Evolutionary conservation across 2,113 vertebrate genomes (phyloP).

Genomic region (Pseudorectes ferrugineus): DNA sequence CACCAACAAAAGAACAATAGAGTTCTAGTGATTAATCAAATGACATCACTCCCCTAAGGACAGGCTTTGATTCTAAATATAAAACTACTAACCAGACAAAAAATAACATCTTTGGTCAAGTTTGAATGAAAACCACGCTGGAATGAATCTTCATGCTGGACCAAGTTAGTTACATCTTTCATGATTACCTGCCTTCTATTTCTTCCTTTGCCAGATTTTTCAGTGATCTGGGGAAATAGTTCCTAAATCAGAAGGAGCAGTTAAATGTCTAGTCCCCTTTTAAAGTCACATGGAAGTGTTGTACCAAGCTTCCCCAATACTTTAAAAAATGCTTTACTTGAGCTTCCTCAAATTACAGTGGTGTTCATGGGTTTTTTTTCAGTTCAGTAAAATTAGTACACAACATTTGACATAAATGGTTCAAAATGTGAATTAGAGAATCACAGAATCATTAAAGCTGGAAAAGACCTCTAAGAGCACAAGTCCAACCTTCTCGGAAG

Average conservation of each 20-base stretch:
- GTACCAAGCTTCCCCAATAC: neutral
- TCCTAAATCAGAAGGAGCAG: neutral
- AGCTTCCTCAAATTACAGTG: neutral
- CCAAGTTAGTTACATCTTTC: neutral
- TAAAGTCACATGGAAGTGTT: neutral
- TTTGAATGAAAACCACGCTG: neutral
- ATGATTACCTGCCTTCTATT: neutral
- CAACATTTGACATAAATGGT: neutral
- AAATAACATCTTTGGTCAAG: neutral
- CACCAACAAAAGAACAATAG: neutral
- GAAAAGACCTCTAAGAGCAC: neutral
- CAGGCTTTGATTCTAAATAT: neutral
- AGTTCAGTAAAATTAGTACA: neutral
- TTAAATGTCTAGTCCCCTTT: neutral
- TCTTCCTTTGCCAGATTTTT: neutral
- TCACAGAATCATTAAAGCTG: neutral
- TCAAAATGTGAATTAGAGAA: neutral
- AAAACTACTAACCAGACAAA: neutral
- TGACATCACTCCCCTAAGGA: neutral
- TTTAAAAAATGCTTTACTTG: neutral
- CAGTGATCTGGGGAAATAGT: neutral
- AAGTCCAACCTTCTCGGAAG: neutral
- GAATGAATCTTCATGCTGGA: neutral
- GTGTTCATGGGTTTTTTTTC: neutral
- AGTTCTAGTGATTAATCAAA: neutral